Base-by-base conservation (phyloP, 2,113 vertebrate species). In the Microtus richardsoni region DNA sequence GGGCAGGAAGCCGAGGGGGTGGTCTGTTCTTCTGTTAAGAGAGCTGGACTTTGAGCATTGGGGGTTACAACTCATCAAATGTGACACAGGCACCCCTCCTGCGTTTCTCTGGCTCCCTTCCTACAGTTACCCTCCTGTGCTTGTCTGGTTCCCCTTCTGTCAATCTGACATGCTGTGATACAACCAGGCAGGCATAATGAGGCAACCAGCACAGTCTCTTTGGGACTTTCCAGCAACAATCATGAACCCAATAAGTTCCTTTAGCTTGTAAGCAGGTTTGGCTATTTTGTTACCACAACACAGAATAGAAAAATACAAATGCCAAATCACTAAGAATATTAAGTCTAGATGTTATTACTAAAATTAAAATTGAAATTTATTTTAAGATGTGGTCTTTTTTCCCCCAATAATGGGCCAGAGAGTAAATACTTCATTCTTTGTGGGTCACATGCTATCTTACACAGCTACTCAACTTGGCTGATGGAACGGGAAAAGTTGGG, bases 71-170 rank as follows among this genome's bases (percentile, higher is more conserved):
- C 70, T 39, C 36, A n/a, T 5, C 9, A 5, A 70, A 16, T 19
- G 16, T 14, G 22, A 11, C 0, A 0, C 13, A 1, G 30, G 24
- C 0, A 0, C 5, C 3, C 17, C 5, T 10, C 36, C 21, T 41
- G 36, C 5, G 26, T 22, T 36, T n/a, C 21, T 2, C 21, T 28
- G 44, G 39, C 39, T 80, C 88, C 47, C 74, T 47, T 39, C 24
- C 9, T 91, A 41, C 30, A 62, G 17, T 5, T 22, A 4, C 19
- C 47, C 52, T 60, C 60, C 39, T 62, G 30, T 6, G 41, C 2
- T 1, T 13, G 54, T 8, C 47, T 39, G 22, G 3, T 5, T 28
- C n/a, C 58, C 52, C 3, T 28, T 58, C 49, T 30, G 5, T 17
- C 30, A 28, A 3, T 70, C 28, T 39, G 2, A 12, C 19, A 7